Percentiles rank a stretch among this genome's conserved stretches.
phyloP scores from a whole-genome alignment of 1,140 invertebrate genomes.

The Augochlora pura region DNA sequence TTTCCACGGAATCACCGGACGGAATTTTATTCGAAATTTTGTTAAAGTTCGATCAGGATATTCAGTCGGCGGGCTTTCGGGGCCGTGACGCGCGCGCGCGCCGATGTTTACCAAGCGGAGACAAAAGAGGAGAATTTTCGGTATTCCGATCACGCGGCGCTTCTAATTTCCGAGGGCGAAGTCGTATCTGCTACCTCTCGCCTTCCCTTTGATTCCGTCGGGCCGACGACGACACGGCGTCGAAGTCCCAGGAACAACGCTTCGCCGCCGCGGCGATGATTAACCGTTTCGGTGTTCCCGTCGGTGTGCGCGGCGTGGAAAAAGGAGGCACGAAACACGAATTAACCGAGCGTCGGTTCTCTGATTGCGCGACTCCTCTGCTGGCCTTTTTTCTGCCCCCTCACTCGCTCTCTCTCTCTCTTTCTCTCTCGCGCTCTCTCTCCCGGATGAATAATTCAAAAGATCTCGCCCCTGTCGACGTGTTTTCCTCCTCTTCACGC shows the following conservation, averaged over 20 bases:
- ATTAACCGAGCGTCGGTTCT: constrained; percentile 47
- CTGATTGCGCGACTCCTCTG: constrained; percentile 52
- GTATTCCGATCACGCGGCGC: constrained; percentile 61
- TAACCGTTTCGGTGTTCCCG: constrained; percentile 47
- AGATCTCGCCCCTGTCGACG: constrained; percentile 24
- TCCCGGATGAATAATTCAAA: constrained; percentile 53
- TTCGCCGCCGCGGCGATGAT: constrained; percentile 43
- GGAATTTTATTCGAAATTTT: neutral
- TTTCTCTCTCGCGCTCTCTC: neutral
- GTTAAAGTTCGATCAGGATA: constrained; percentile 21
- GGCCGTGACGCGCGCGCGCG: constrained; percentile 7
- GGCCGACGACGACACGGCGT: neutral
- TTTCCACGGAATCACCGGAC: neutral
- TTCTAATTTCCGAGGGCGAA: constrained; percentile 61
- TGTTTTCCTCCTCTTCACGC: constrained; percentile 7
- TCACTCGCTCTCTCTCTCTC: neutral
- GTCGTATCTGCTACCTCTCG: constrained; percentile 47
- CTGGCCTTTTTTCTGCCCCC: neutral
- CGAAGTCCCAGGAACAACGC: neutral
- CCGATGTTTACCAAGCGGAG: constrained; percentile 50
- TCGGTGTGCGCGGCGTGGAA: constrained; percentile 9
- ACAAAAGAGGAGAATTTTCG: constrained; percentile 52
- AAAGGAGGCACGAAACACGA: constrained; percentile 53
- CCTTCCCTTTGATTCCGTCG: constrained; percentile 33
- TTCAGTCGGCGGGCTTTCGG: constrained; percentile 17